A percentile compares a stretch with the other conserved stretches of the same genome.
Evolutionary conservation across 2,888 invertebrate species (phyloP).

Genomic region (Lasioglossum marginatum): DNA sequence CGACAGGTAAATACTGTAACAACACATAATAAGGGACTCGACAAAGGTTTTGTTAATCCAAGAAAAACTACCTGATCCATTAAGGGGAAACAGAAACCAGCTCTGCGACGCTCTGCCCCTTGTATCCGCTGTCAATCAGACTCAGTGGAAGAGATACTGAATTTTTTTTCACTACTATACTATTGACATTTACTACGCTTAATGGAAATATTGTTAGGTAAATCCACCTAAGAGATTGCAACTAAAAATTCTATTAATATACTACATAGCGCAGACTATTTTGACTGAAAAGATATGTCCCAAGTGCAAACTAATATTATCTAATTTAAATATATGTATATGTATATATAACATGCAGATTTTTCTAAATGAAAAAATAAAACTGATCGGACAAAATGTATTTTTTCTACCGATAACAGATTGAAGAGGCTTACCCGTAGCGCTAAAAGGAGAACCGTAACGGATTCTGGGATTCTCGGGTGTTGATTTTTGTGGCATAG

Average conservation of each 20-base stretch:
- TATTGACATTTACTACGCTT: slow-evolving; percentile 58
- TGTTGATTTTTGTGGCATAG: slow-evolving; percentile 87
- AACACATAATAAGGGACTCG: slow-evolving; percentile 57
- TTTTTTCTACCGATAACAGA: not conserved
- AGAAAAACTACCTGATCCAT: slow-evolving; percentile 78
- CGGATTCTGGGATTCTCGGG: slow-evolving; percentile 88
- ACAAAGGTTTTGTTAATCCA: slow-evolving; percentile 67
- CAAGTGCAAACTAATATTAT: slow-evolving; percentile 30
- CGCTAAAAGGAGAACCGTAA: slow-evolving; percentile 89
- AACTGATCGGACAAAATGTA: not conserved
- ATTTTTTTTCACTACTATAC: slow-evolving; percentile 66
- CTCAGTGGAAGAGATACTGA: slow-evolving; percentile 73
- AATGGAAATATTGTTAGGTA: slow-evolving; percentile 47
- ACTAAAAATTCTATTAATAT: slow-evolving; percentile 21
- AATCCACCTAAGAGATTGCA: slow-evolving; percentile 11
- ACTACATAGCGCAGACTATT: slow-evolving; percentile 7
- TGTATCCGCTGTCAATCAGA: slow-evolving; percentile 77
- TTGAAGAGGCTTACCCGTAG: slow-evolving; percentile 87
- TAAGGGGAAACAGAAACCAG: slow-evolving; percentile 80
- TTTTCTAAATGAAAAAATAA: not conserved
- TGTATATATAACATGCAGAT: slow-evolving; percentile 32
- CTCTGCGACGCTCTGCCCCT: slow-evolving; percentile 78
- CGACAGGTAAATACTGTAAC: slow-evolving; percentile 67
- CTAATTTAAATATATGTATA: not conserved
- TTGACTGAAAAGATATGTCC: slow-evolving; percentile 23